Evolutionary conservation across 2,888 invertebrate genomes (phyloP), one percentile per base, ranked within the genome.

Genomic region (Melikaiella ostensackeni): DNA sequence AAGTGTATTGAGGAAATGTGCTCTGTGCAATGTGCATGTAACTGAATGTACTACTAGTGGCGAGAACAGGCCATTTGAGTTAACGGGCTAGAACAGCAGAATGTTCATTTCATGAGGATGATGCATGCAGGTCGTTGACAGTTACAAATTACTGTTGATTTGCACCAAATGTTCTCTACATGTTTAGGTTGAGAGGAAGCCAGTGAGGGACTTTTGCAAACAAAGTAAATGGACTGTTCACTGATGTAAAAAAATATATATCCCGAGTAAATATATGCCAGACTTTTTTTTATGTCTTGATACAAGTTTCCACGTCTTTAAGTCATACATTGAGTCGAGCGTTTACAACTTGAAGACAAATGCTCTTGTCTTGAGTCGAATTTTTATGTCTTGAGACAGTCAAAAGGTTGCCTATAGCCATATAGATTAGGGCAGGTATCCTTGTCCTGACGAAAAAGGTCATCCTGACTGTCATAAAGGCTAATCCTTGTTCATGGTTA

Each of bases 41-140:
- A 27, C 59, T 27, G 27, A 59, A 59, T 59, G 59, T 59, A 27
- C 7, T 59, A 11, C 21, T 16, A 59, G 16, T 24, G 27, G 27
- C 59, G 27, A 59, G 27, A 24, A 70, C 66, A 24, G 42, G 27
- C 38, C 30, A 70, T 70, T 70, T 50, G 30, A 50, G 46, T 30
- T 46, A 46, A 70, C 66, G 46, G 66, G 19, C 27, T 70, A 11
- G 66, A 46, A 46, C 66, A 66, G 42, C 21, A 42, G 38, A 42
- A 46, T 70, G 66, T 70, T 70, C 27, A 50, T 70, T 50, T 30
- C 66, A 46, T 84, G 85, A 64, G 80, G 73, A 83, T 84, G 85
- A 84, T 85, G 77, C 79, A 83, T 84, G 78, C 80, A 79, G 84
- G 80, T 82, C 82, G 77, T 75, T 74, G 79, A 73, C 77, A 78